Evolutionary conservation across 2,113 vertebrate species (phyloP).

Genomic region (Garra rufa): DNA sequence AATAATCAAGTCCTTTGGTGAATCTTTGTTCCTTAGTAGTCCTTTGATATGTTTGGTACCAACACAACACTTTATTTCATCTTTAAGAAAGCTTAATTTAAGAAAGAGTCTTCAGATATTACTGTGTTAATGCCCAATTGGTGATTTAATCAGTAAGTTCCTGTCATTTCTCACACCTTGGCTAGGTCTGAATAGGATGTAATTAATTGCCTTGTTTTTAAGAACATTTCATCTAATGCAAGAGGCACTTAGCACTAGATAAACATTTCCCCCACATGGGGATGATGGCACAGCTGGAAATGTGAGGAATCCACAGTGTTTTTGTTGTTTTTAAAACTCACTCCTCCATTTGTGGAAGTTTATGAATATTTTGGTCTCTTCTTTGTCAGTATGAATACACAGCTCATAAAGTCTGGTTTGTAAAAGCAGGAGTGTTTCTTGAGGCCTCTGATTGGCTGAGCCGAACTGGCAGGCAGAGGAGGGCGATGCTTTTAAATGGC

Average conservation of each 20-base stretch:
- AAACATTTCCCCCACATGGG: slow-evolving; percentile 24
- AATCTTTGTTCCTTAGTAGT: too few species aligned
- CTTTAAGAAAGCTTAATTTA: background rate
- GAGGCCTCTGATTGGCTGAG: slow-evolving; percentile 27
- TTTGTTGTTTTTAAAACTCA: background rate
- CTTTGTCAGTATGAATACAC: background rate
- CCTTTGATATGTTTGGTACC: background rate
- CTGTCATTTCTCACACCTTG: slow-evolving; percentile 36
- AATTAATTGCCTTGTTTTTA: slow-evolving; percentile 30
- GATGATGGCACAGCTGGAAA: slow-evolving; percentile 35
- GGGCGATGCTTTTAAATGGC: slow-evolving; percentile 53
- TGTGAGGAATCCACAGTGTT: background rate
- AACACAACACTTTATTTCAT: background rate
- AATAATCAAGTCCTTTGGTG: too few species aligned
- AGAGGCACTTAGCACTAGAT: slow-evolving; percentile 20
- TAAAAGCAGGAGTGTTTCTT: slow-evolving; percentile 11
- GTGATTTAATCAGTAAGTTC: slow-evolving; percentile 33
- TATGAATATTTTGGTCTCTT: background rate
- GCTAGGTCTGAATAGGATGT: slow-evolving; percentile 19
- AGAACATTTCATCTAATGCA: background rate
- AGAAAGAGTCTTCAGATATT: background rate
- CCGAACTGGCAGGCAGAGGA: background rate
- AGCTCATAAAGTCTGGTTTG: background rate
- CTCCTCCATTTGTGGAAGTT: background rate
- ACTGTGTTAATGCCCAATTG: background rate